phyloP scores from a whole-genome alignment of 2,797 vertebrate genomes.

The Enteromius unitaeniatus region DNA sequence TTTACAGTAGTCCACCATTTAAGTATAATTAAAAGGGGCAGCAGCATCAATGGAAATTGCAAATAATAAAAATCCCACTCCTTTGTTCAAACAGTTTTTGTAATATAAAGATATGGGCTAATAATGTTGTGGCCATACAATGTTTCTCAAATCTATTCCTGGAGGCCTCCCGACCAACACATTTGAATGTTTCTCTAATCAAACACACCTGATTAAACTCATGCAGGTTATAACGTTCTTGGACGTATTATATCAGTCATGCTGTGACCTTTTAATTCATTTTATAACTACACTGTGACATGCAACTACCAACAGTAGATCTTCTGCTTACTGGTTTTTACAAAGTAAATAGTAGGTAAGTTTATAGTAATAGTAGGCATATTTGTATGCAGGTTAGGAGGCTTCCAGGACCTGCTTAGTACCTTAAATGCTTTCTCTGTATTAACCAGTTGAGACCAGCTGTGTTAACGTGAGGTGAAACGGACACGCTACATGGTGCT shows the following conservation, averaged over 20 bases:
- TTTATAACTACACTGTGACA: background rate
- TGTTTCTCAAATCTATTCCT: background rate
- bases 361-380: too few species aligned
- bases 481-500: background rate
- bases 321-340: background rate
- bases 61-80: background rate
- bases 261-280: background rate
- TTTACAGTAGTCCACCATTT: background rate
- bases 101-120: too few species aligned
- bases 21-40: background rate
- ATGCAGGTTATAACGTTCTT: background rate
- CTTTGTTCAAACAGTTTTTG: background rate
- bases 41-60: background rate
- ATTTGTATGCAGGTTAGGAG: background rate
- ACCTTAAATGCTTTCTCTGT: background rate
- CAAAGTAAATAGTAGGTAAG: too few species aligned
- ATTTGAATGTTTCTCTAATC: background rate
- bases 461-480: constrained; percentile 1
- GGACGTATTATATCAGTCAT: background rate
- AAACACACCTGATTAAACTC: background rate
- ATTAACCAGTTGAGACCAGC: background rate
- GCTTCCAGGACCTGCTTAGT: background rate
- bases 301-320: background rate
- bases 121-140: background rate
- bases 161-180: background rate